Evolutionary conservation across 2,888 invertebrate genomes (phyloP), one percentile per base, ranked within the genome.

Genomic region (Drosophila eohydei): DNA sequence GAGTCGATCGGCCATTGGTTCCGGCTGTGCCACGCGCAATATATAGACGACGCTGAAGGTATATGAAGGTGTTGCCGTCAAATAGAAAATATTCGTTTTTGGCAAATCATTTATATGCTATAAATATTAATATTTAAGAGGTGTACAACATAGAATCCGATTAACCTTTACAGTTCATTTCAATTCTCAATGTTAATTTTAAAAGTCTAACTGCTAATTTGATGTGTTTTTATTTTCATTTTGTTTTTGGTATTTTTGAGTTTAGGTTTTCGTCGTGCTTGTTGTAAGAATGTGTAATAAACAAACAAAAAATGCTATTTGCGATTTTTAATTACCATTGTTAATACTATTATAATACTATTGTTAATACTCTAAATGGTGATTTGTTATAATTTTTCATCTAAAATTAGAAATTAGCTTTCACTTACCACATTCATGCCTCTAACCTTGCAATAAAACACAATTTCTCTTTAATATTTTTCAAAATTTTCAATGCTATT

Each of bases 11-110:
- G 98, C 98, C 74, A 98, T 94, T 0, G 99, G 98, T 90, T 99
- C 98, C 0, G 99, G 99, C 91, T 97, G 96, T 1, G 99, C 99
- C 28, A 99, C 98, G 92, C 99, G 99, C 44, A 99, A 93, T 28
- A 97, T 97, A 93, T 99, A 99, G 46, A 99, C 98, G 94, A 99
- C 98, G 58, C 97, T 97, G 46, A 14, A 61, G 51, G 21, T n/a
- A 44, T 21, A 54, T 63, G 52, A 48, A 32, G 57, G 56, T 36
- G 2, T 11, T 36, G 36, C n/a, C 61, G 36, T 48, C 32, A 54
- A 56, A 51, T 54, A 32, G 95, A 96, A 50, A 43, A 61, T 65
- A 44, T n/a, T 11, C 28, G 30, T 16, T 69, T 70, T 70, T 72
- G 60, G 48, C 63, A 48, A 68, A 61, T 56, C 71, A 74, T 75